A percentile compares a stretch with the other conserved stretches of the same genome.
phyloP scores from a whole-genome alignment of 2,113 vertebrate genomes.

The Falco punctatus region DNA sequence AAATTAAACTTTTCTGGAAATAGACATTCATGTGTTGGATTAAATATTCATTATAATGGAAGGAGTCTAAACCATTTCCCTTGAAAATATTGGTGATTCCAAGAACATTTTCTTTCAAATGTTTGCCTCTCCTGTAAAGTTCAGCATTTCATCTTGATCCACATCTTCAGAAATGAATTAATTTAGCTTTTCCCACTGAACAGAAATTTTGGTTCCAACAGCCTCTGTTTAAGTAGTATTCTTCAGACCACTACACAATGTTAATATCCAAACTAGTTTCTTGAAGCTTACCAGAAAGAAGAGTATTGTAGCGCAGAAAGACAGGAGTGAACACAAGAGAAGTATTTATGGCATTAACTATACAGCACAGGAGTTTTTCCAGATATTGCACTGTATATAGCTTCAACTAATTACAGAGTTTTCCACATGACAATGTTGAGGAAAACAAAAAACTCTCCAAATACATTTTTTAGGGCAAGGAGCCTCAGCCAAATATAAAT shows the following conservation, averaged over 20 bases:
- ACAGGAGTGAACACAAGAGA: neutral
- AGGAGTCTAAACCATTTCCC: neutral
- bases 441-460: neutral
- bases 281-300: neutral
- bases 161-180: neutral
- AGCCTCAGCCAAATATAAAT: neutral
- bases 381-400: neutral
- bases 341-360: neutral
- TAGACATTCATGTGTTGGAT: neutral
- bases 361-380: neutral
- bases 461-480: neutral
- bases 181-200: neutral
- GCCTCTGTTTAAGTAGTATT: neutral
- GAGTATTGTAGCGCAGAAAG: neutral
- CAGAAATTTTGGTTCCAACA: neutral
- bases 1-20: neutral
- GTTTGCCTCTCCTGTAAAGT: neutral
- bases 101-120: neutral
- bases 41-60: neutral
- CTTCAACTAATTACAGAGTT: neutral
- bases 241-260: neutral
- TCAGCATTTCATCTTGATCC: neutral
- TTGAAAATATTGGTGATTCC: neutral
- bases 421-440: neutral
- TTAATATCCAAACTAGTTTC: neutral